These are phyloP conservation scores for Euproctis similis DNA, from an alignment of 2,888 invertebrate genomes.

Conservation along the genomic window DNA sequence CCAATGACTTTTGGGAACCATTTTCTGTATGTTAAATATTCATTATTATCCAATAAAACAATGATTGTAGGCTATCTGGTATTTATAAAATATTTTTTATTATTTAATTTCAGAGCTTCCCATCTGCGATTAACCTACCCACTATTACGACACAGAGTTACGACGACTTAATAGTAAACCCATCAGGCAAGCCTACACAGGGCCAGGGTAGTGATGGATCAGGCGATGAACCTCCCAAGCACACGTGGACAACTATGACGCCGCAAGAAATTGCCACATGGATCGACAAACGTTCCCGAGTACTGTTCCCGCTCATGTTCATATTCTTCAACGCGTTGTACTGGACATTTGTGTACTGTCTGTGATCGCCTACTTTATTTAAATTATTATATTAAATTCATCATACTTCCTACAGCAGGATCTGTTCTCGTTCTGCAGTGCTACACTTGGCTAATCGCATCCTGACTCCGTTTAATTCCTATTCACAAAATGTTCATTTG, in stretches of 20 bases:
- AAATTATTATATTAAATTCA: no score
- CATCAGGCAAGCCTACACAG: constrained; percentile 30
- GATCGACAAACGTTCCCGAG: constrained; percentile 87
- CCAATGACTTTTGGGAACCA: no score
- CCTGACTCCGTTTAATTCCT: no score
- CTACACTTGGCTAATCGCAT: no score
- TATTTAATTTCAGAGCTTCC: constrained; percentile 75
- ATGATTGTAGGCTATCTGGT: no score
- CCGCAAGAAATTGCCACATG: constrained; percentile 92
- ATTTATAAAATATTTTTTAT: neutral
- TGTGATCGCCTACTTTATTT: no score
- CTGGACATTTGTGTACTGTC: constrained; percentile 84
- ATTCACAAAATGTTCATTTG: no score
- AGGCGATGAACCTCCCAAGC: constrained; percentile 48
- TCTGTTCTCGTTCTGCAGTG: no score
- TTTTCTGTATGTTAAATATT: no score
- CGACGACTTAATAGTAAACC: constrained; percentile 70
- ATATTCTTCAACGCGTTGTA: constrained; percentile 86
- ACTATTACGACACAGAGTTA: constrained; percentile 81
- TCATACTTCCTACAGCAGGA: no score
- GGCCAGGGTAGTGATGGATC: constrained; percentile 52
- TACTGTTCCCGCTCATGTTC: constrained; percentile 86
- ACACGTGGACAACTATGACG: constrained; percentile 87
- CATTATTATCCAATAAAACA: no score
- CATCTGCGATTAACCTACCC: constrained; percentile 78